These are phyloP conservation scores for Oreonectes daqikongensis DNA, from an alignment of 2,797 vertebrate species.

Conservation along the genomic window DNA sequence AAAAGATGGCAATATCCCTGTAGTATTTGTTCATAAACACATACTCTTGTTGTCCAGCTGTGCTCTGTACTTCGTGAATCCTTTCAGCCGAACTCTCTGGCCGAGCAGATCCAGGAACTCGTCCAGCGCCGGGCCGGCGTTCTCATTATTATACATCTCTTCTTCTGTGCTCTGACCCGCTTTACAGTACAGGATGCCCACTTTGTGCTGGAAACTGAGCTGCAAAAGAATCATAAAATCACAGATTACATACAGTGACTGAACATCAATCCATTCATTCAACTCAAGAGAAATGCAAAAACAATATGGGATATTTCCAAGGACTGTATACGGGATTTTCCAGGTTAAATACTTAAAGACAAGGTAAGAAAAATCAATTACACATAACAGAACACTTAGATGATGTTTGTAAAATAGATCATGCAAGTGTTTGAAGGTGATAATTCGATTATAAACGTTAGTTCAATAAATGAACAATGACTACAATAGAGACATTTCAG, in stretches of 20 bases:
- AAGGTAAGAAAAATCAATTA: neutral
- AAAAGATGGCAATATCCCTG: neutral
- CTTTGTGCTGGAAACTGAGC: constrained; percentile 99
- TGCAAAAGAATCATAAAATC: constrained; percentile 70
- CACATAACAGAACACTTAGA: too few relatives aligned
- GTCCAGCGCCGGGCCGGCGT: constrained; percentile 89
- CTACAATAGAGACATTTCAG: neutral
- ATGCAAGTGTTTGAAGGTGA: too few relatives aligned
- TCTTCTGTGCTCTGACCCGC: constrained; percentile 96
- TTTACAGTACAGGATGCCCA: constrained; percentile 96
- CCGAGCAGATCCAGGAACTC: constrained; percentile 97
- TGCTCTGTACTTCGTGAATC: constrained; percentile 94
- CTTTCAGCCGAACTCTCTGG: constrained; percentile 92
- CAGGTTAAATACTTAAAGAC: neutral
- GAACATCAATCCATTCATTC: neutral
- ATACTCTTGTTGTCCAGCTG: constrained; percentile 99
- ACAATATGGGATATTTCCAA: neutral
- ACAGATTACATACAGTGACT: neutral
- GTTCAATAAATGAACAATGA: neutral
- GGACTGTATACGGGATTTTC: neutral
- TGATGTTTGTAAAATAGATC: too few relatives aligned
- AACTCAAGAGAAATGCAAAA: neutral
- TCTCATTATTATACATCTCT: constrained; percentile 99
- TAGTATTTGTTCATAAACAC: constrained; percentile 48
- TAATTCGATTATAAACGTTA: neutral